These are phyloP conservation scores for Drosophila dives DNA, from an alignment of 2,888 invertebrate genomes.

Conservation along the genomic window DNA sequence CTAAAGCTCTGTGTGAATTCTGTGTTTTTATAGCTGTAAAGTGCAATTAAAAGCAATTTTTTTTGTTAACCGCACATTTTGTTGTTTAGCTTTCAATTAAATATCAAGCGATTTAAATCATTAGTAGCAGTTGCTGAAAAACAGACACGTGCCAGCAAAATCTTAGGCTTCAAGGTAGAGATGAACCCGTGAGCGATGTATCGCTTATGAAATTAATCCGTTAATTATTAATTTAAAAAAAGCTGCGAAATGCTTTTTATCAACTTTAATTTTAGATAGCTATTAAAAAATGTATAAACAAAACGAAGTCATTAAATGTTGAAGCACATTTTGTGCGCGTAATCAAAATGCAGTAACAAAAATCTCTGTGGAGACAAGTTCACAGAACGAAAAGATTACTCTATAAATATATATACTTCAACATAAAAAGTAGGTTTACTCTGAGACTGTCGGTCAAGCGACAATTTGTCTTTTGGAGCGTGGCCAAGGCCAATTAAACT, in stretches of 20 bases:
- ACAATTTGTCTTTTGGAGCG: conserved; percentile 26
- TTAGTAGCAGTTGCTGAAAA: conserved; percentile 23
- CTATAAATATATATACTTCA: not conserved
- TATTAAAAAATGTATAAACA: conserved; percentile 40
- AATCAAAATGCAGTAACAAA: conserved; percentile 9
- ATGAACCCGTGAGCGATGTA: conserved; percentile 14
- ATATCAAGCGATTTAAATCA: conserved; percentile 33
- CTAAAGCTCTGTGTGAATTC: conserved; percentile 13
- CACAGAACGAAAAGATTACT: conserved; percentile 12
- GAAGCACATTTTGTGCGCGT: conserved; percentile 10
- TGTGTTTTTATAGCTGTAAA: conserved; percentile 55
- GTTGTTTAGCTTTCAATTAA: conserved; percentile 54
- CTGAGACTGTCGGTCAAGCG: not conserved
- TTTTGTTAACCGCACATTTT: conserved; percentile 56
- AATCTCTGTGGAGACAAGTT: conserved; percentile 8
- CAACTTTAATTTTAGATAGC: not conserved
- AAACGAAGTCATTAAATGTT: conserved; percentile 13
- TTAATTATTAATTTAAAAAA: conserved; percentile 1
- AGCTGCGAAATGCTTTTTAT: conserved; percentile 11
- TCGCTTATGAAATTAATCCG: conserved; percentile 6
- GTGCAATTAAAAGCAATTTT: conserved; percentile 64
- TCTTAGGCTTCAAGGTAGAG: conserved; percentile 13
- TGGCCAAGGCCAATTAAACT: conserved; percentile 42
- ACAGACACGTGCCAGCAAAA: conserved; percentile 47
- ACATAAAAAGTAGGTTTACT: not conserved